Base-by-base conservation (phyloP, 2,113 vertebrate genomes). In the Pangasianodon gigas region DNA sequence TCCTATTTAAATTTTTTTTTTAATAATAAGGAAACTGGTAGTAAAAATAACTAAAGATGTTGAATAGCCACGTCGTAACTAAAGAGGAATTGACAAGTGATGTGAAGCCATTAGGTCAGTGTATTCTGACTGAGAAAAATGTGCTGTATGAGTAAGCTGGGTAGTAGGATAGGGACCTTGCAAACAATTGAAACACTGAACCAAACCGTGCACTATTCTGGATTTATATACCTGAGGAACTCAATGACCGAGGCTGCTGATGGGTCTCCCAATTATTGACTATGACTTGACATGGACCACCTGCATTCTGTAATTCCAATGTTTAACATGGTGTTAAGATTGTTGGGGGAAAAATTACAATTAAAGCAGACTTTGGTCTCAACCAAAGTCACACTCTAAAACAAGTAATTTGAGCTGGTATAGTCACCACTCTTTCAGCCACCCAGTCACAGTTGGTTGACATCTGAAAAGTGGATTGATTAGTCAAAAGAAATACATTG, bases 211-310 rank as follows among this genome's bases (percentile, higher is more conserved):
- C 80, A 91, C 44, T 51, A 5, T 91, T 90, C 90, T 87, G 87
- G 87, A 65, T 87, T 93, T 74, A 56, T 97, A 97, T 99, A 99
- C 98, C 98, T 99, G 98, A 97, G 96, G 97, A 97, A 95, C 96
- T 98, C 97, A 99, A 97, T 95, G 96, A 97, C 97, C 98, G 97
- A 95, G 98, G 97, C 91, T 97, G 97, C 93, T 97, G 98, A 98
- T 99, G 98, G 96, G 97, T 99, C 98, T 99, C 98, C 98, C 98
- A 99, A 97, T 95, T 97, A 97, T 96, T 98, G 97, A 99, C 96
- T 97, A 99, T 97, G 96, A 98, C 98, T 97, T 99, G 98, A 94
- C 97, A 97, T 95, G 97, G 97, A 95, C 96, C 98, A 96, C 95
- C 96, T 95, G 96, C 97, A 95, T 94, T 98, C 98, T 99, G 98